A percentile compares a stretch with the other conserved stretches of the same genome.
Evolutionary conservation across 2,888 invertebrate genomes (phyloP).

Genomic region (Nineta flava): DNA sequence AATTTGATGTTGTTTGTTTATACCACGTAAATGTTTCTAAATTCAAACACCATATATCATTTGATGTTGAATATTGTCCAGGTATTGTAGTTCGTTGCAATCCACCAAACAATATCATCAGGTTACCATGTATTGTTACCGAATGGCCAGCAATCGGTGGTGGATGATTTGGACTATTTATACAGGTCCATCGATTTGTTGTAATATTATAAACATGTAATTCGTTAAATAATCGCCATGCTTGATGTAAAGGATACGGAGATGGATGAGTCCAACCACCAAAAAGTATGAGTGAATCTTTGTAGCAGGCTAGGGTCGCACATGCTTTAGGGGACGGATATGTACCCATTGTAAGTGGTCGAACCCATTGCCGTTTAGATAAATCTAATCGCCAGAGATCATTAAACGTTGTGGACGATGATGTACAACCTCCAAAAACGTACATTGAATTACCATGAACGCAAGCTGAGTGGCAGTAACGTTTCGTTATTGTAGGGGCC

Average conservation of each 20-base stretch:
- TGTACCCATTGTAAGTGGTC: constrained; percentile 66
- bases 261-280: constrained; percentile 94
- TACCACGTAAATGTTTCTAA: constrained; percentile 62
- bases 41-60: constrained; percentile 82
- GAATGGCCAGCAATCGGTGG: constrained; percentile 88
- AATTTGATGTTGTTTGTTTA: constrained; percentile 42
- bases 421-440: constrained; percentile 91
- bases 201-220: constrained; percentile 73
- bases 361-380: constrained; percentile 67
- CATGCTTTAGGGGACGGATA: constrained; percentile 95
- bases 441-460: constrained; percentile 76
- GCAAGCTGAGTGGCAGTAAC: constrained; percentile 86
- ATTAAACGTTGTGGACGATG: constrained; percentile 87
- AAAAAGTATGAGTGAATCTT: constrained; percentile 63
- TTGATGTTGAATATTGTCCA: constrained; percentile 37
- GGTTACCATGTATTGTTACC: constrained; percentile 65
- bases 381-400: constrained; percentile 91
- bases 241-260: constrained; percentile 67
- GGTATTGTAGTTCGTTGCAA: constrained; percentile 23
- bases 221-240: constrained; percentile 80
- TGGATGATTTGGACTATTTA: constrained; percentile 43
- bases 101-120: constrained; percentile 62
- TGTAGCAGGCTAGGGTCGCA: constrained; percentile 79
- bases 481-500: constrained; percentile 66
- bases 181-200: constrained; percentile 62